Evolutionary conservation across 1,140 invertebrate species (phyloP), one percentile per base, ranked within the genome.

Genomic region (Battus philenor): DNA sequence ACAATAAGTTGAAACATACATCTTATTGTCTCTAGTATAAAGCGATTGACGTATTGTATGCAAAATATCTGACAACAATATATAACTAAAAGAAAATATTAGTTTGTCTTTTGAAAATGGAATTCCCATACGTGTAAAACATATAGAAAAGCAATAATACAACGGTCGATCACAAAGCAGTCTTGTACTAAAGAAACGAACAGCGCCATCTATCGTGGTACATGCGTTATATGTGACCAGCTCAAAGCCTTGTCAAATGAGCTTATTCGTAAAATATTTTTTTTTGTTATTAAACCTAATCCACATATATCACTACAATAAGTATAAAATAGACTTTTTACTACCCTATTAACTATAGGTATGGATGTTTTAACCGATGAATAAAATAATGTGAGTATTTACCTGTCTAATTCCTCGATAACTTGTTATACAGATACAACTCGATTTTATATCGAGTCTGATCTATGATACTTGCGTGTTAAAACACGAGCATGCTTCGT

Each of bases 311-410:
- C 24, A 36, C 54, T 68, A 74, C 44, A 47, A 46, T 69, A 67
- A 76, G 71, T 84, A 81, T 84, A 84, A 84, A 84, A 84, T 84
- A 84, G 72, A 80, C 73, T 84, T 74, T 65, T 72, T 70, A 70
- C 39, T 66, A 44, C 45, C 44, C 67, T 79, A 67, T 36, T 50
- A 62, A 61, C 59, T 70, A 73, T 64, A 64, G 51, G 59, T 64
- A 61, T 58, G 29, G 51, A 54, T 58, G 20, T 48, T 31, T 41
- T 45, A 50, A 50, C 31, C 26, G 38, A 33, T 41, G 26, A n/a
- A n/a, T 47, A 50, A 39, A 41, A 48, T 22, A 24, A 11, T 18
- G 45, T 64, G 63, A 72, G 63, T 67, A 69, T 69, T 61, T 26
- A 15, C n/a, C 12, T 15, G 7, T 26, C 11, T 8, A 26, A 12